Base-by-base conservation (phyloP, 2,113 vertebrate species). In the Kryptolebias marmoratus region DNA sequence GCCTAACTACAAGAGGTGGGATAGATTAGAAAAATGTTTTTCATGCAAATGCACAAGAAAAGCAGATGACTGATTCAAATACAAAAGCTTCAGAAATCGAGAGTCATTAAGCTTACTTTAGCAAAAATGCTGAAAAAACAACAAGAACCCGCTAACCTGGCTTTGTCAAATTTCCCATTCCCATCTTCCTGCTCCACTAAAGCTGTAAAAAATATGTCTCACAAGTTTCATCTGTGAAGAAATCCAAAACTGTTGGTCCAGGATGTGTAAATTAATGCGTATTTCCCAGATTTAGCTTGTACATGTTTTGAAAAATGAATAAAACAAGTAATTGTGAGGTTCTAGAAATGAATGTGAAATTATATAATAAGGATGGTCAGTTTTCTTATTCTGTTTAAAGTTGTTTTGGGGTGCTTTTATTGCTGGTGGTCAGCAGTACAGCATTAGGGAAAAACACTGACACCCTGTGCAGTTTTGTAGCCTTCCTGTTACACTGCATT, bases 401-500 rank as follows among this genome's bases (percentile, higher is more conserved):
- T 55, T 13, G 14, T 57, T 50, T 61, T 68, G 39, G 22, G 42
- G 42, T 70, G 72, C 55, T 75, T 56, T 80, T 62, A 30, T 66
- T 48, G 56, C 15, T 28, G 22, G 69, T 44, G 59, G 75, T 64
- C 55, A 71, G 68, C 14, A 12, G 52, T 61, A 31, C 27, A 32
- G 64, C 42, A 47, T 42, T 6, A 31, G 77, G 22, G 70, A 69
- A 75, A 77, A 76, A 64, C 4, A 22, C 11, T 0, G 68, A 63
- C 58, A 22, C 60, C 44, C 61, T 27, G 49, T 79, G 80, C 42
- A n/a, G 71, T 54, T 81, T 27, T 73, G 50, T 45, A 44, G 68
- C 32, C 47, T 73, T 39, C 27, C 10, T 11, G 36, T 62, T 60
- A 52, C 54, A 49, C 53, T 32, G 60, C 68, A 86, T 85, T 82